phyloP scores from a whole-genome alignment of 2,113 vertebrate genomes.

The Myotis lucifugus region DNA sequence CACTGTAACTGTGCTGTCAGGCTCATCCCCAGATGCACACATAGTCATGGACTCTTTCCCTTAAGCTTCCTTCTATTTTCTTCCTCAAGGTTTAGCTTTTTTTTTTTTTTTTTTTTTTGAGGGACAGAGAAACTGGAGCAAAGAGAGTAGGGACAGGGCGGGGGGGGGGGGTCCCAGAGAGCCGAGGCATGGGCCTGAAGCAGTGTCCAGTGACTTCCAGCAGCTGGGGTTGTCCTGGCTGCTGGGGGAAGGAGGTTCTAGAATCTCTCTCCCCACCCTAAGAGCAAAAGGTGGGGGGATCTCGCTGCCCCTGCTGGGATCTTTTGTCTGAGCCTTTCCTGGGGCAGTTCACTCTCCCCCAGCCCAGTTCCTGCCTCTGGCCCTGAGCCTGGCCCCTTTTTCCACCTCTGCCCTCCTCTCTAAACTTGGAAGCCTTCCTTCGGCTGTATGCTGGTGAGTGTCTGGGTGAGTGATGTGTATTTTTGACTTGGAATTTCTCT shows the following conservation, averaged over 20 bases:
- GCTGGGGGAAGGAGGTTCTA: neutral
- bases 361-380: neutral
- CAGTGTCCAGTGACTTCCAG: conserved; percentile 59
- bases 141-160: conserved; percentile 51
- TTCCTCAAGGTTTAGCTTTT: conserved; percentile 14
- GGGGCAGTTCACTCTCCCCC: neutral
- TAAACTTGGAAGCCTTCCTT: conserved; percentile 71
- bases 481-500: conserved; percentile 77
- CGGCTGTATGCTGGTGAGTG: conserved; percentile 46
- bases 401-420: conserved; percentile 65
- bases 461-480: conserved; percentile 74
- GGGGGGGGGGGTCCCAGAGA: conserved; percentile 72
- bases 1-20: neutral
- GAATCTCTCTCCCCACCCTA: neutral
- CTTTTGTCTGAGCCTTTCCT: conserved; percentile 10
- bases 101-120: neutral
- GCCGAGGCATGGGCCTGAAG: conserved; percentile 11
- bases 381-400: conserved; percentile 33
- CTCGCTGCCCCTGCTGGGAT: neutral
- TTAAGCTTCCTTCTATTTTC: conserved; percentile 31
- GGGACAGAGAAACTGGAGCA: conserved; percentile 37
- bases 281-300: neutral
- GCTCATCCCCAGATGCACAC: neutral
- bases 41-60: neutral
- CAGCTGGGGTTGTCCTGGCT: conserved; percentile 55